These are phyloP conservation scores for Acrossocheilus wenchowensis DNA, from an alignment of 2,797 vertebrate genomes.

Conservation along the genomic window DNA sequence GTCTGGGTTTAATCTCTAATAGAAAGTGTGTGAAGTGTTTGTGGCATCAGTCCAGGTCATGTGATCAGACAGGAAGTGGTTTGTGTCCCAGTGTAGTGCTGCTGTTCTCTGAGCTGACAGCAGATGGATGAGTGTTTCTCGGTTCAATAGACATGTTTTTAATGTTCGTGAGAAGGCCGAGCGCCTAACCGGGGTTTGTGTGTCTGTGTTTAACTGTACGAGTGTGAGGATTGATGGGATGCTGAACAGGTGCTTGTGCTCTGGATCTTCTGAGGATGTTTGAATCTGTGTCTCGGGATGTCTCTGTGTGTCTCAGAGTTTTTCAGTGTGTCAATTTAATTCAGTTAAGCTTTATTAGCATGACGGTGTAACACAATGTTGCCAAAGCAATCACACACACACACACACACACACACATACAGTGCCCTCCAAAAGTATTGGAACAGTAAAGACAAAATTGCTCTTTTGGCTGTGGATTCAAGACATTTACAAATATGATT, in stretches of 20 bases:
- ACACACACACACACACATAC: no score
- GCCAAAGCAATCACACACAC: no score
- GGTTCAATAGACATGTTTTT: not conserved
- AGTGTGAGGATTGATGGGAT: not conserved
- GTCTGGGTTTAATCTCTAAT: not conserved
- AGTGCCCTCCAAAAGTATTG: no score
- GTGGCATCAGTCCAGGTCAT: not conserved
- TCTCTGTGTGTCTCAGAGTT: not conserved
- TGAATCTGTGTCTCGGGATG: not conserved
- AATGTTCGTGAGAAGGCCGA: not conserved
- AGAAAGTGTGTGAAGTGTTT: not conserved
- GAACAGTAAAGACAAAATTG: no score
- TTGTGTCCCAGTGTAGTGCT: not conserved
- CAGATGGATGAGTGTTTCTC: not conserved
- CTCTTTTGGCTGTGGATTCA: no score
- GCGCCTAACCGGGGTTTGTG: not conserved
- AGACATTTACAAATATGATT: no score
- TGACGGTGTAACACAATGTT: no score
- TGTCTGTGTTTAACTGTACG: not conserved
- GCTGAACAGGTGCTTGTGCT: not conserved
- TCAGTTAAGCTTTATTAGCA: no score
- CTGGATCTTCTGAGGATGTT: not conserved
- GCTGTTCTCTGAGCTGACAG: not conserved
- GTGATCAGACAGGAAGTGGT: not conserved
- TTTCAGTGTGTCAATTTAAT: no score